Conservation (phyloP, 2,888 invertebrate species). For the Pomacea canaliculata region DNA sequence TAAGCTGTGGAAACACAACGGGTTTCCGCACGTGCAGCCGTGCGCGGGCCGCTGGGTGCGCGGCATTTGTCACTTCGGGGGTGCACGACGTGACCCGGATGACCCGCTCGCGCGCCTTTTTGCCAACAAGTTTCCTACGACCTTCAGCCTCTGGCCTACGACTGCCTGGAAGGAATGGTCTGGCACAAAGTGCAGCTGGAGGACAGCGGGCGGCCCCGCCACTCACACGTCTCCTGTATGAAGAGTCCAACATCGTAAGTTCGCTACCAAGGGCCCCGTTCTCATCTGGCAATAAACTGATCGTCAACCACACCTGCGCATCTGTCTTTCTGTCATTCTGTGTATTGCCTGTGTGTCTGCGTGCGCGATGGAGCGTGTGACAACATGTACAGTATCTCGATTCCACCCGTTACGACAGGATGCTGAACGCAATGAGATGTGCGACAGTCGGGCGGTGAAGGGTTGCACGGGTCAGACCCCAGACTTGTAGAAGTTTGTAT, state of each 20-base stretch:
- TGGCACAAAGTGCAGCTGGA: slow-evolving; percentile 29
- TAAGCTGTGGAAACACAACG: slow-evolving; percentile 6
- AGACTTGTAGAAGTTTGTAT: no score
- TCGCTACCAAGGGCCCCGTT: slow-evolving; percentile 14
- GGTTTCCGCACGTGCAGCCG: not conserved
- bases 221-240: slow-evolving; percentile 14
- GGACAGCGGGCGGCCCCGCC: not conserved
- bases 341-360: not conserved
- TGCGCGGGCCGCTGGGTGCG: slow-evolving; percentile 16
- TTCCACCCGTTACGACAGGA: no score
- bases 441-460: no score
- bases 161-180: slow-evolving; percentile 55
- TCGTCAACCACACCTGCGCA: not conserved
- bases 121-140: slow-evolving; percentile 55
- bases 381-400: no score
- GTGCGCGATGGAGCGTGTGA: no score
- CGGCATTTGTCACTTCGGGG: slow-evolving; percentile 33
- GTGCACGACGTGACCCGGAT: slow-evolving; percentile 47
- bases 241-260: slow-evolving; percentile 5
- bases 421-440: no score
- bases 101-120: slow-evolving; percentile 39
- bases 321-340: not conserved
- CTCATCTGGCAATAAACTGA: slow-evolving; percentile 10
- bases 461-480: no score
- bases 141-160: slow-evolving; percentile 44